Evolutionary conservation across 2,113 vertebrate genomes (phyloP).

Genomic region (Corvus cornix): DNA sequence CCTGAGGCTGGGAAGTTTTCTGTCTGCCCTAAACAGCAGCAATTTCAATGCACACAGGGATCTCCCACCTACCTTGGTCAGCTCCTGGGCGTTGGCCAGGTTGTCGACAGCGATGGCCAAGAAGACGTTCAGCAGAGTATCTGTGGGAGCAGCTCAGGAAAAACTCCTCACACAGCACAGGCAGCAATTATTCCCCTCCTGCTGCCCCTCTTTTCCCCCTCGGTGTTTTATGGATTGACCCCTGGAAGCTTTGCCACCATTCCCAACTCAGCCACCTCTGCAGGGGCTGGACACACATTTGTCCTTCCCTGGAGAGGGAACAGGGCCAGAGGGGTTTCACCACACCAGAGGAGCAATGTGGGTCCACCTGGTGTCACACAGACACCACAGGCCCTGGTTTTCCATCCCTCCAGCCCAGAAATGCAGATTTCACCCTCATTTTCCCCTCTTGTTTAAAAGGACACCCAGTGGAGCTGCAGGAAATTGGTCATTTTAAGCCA

Average conservation of each 20-base stretch:
- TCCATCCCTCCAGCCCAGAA: background rate
- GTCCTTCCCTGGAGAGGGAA: background rate
- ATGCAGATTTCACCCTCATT: background rate
- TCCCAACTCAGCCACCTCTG: background rate
- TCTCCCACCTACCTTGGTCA: slow-evolving; percentile 84
- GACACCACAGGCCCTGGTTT: background rate
- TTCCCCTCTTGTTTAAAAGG: background rate
- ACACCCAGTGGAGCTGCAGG: background rate
- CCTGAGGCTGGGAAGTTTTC: background rate
- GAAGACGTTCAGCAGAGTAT: slow-evolving; percentile 93
- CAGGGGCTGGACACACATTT: background rate
- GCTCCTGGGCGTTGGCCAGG: slow-evolving; percentile 93
- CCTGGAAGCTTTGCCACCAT: background rate
- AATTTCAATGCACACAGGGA: background rate
- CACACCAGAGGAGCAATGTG: fast-evolving
- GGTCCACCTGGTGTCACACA: background rate
- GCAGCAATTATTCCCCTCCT: fast-evolving
- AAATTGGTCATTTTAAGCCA: background rate
- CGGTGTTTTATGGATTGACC: fast-evolving
- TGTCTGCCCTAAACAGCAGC: background rate
- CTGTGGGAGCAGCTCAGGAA: slow-evolving; percentile 81
- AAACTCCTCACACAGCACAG: background rate
- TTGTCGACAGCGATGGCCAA: slow-evolving; percentile 96
- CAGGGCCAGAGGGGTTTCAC: background rate
- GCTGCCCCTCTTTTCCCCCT: background rate